Percentiles rank a stretch among this genome's conserved stretches.
phyloP scores from a whole-genome alignment of 2,888 invertebrate genomes.

The Altica lythri region DNA sequence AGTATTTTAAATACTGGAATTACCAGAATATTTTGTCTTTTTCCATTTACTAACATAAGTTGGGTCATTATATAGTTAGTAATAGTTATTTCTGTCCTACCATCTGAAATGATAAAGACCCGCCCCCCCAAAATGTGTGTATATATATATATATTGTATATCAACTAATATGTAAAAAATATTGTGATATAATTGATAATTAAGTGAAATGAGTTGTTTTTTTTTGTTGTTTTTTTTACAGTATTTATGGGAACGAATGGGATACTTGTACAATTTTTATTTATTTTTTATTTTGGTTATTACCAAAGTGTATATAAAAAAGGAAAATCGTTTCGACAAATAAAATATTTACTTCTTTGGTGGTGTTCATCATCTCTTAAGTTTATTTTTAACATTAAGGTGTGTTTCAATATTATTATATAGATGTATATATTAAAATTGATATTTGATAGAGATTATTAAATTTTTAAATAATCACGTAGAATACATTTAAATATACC shows the following conservation, averaged over 20 bases:
- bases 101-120: constrained; percentile 6
- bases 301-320: constrained; percentile 24
- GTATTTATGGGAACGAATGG: constrained; percentile 28
- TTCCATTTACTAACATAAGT: no score
- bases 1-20: no score
- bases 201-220: constrained; percentile 36
- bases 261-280: constrained; percentile 26
- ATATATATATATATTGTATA: constrained; percentile 28
- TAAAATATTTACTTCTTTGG: not conserved
- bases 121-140: no score
- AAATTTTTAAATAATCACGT: no score
- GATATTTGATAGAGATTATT: no score
- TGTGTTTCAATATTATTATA: no score
- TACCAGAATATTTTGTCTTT: no score
- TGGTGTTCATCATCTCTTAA: not conserved
- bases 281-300: constrained; percentile 23
- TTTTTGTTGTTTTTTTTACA: constrained; percentile 21
- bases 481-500: no score
- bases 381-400: no score
- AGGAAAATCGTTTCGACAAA: constrained; percentile 15
- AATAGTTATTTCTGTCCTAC: constrained; percentile 16
- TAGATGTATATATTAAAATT: no score
- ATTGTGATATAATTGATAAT: constrained; percentile 43
- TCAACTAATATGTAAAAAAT: constrained; percentile 28
- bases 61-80: no score